These are phyloP conservation scores for Aurelia coerulea DNA, from an alignment of 30 jellyfish, hydroid and myxozoan species.

Conservation along the genomic window DNA sequence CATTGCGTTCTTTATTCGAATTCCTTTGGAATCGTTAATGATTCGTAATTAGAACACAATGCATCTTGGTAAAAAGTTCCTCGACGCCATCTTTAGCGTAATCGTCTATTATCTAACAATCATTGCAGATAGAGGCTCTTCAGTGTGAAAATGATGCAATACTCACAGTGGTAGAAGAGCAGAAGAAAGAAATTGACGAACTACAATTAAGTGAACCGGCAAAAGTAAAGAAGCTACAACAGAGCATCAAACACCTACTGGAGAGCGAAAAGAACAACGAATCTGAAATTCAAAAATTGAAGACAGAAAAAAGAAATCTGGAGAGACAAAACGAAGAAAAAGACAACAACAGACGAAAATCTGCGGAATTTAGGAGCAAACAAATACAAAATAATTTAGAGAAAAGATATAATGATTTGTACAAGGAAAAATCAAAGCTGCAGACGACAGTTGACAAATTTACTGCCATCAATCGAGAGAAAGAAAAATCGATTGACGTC, in stretches of 20 bases:
- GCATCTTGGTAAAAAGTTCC: too few species aligned
- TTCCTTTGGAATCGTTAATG: too few species aligned
- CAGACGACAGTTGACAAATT: neutral
- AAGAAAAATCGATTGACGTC: neutral
- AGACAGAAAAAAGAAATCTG: neutral
- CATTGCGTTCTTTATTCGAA: too few species aligned
- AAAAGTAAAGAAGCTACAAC: slow-evolving; percentile 16
- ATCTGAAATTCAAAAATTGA: slow-evolving; percentile 20
- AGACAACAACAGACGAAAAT: neutral
- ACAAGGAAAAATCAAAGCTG: neutral
- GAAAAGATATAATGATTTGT: neutral
- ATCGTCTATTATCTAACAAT: too few species aligned
- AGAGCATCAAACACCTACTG: slow-evolving; percentile 1
- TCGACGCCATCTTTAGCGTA: too few species aligned
- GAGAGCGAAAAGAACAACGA: slow-evolving; percentile 21
- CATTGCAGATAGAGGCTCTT: slow-evolving; percentile 25
- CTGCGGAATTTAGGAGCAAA: too few species aligned
- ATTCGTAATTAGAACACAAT: too few species aligned
- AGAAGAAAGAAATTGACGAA: slow-evolving; percentile 10
- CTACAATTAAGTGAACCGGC: neutral
- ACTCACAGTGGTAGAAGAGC: slow-evolving; percentile 19
- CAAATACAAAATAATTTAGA: neutral
- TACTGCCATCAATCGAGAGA: neutral
- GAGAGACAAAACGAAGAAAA: slow-evolving; percentile 1
- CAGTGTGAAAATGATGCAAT: slow-evolving; percentile 16